A percentile compares a stretch with the other conserved stretches of the same genome.
Evolutionary conservation across 2,797 vertebrate species (phyloP).

Genomic region (Ctenosaura bakeri): DNA sequence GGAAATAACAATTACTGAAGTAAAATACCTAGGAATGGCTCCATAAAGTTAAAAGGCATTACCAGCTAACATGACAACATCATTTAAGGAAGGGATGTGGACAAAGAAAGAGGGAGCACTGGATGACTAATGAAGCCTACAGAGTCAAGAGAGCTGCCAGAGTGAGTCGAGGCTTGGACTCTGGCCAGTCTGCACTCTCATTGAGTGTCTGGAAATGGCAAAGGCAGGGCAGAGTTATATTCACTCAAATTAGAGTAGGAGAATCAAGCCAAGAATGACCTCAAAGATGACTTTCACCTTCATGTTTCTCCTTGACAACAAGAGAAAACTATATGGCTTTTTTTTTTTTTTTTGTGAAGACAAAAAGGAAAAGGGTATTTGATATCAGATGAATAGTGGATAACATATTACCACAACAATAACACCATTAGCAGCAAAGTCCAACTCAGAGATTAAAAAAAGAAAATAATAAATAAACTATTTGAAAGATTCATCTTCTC

Average conservation of each 20-base stretch:
- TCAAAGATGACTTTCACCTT: constrained; percentile 33
- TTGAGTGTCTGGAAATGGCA: background rate
- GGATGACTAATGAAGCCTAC: background rate
- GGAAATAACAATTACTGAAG: background rate
- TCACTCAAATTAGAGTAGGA: constrained; percentile 37
- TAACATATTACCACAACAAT: too few species aligned
- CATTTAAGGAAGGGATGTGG: constrained; percentile 1
- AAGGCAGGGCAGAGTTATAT: background rate
- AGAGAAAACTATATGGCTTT: background rate
- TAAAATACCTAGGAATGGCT: background rate
- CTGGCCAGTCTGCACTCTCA: constrained; percentile 24
- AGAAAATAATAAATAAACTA: background rate
- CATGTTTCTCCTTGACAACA: constrained; percentile 20
- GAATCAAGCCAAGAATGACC: constrained; percentile 41
- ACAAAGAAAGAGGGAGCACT: background rate
- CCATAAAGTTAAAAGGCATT: background rate
- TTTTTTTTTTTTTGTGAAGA: background rate
- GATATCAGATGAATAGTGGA: constrained; percentile 8
- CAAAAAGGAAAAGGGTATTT: constrained; percentile 8
- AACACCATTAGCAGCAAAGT: background rate
- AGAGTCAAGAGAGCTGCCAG: constrained; percentile 24
- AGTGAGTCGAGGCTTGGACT: constrained; percentile 7
- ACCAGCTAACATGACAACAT: constrained; percentile 5
- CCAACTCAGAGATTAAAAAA: background rate
- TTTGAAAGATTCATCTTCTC: background rate